These are phyloP conservation scores for Casuarius casuarius DNA, from an alignment of 2,113 vertebrate genomes.

Conservation along the genomic window DNA sequence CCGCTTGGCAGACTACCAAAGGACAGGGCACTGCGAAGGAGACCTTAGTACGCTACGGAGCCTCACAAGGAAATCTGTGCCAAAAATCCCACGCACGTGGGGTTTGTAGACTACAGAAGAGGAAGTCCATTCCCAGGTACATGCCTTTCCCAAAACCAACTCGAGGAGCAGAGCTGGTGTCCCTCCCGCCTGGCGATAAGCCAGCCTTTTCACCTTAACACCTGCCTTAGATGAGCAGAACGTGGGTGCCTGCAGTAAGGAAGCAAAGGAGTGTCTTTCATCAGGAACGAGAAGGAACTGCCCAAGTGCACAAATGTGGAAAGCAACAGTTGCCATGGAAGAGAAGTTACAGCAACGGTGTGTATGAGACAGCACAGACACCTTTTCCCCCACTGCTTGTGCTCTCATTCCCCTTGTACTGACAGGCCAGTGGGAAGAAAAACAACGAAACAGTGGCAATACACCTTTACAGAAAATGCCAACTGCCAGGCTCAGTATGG, in stretches of 20 bases:
- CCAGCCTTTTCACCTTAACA: neutral
- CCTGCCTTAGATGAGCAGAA: neutral
- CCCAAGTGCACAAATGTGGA: neutral
- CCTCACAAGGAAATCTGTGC: neutral
- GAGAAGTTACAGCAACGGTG: neutral
- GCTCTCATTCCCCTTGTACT: neutral
- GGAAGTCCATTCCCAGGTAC: neutral
- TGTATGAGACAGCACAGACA: neutral
- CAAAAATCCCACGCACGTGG: neutral
- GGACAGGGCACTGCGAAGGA: neutral
- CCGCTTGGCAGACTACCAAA: neutral
- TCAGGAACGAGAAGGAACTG: neutral
- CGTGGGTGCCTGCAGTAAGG: neutral
- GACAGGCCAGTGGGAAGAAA: neutral
- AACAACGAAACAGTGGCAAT: rapidly evolving
- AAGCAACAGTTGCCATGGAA: neutral
- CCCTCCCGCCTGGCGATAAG: neutral
- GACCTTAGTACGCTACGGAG: neutral
- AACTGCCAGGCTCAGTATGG: neutral
- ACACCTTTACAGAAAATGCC: rapidly evolving
- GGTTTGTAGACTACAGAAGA: neutral
- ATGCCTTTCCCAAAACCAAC: neutral
- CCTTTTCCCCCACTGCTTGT: neutral
- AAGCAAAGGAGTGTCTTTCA: neutral
- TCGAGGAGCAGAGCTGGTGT: neutral